Evolutionary conservation across 2,888 invertebrate species (phyloP), one percentile per base, ranked within the genome.

Genomic region (Sarcophaga carnaria): DNA sequence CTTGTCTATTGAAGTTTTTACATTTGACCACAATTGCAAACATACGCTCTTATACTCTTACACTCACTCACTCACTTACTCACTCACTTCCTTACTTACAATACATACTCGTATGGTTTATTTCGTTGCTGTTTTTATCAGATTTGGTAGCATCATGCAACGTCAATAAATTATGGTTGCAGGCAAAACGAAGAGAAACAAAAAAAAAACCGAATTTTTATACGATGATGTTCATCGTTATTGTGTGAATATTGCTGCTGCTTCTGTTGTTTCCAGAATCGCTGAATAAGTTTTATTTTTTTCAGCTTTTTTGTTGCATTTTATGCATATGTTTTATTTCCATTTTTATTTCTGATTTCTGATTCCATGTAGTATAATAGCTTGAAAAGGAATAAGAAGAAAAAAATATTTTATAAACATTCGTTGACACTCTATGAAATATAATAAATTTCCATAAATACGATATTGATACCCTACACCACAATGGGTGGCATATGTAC

Each of bases 101-200:
- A 60, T 37, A 11, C 20, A 20, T 3, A 49, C 4, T 12, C 10
- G 10, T 60, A 49, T 49, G 11, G 3, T 14, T 14, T 54, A 54
- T 54, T 17, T 17, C 47, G 75, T 62, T 70, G 11, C 69, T 27
- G 49, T 60, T 62, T 67, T 81, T 83, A 86, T 80, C 86, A 80
- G 86, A 83, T 86, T 83, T 77, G 83, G 59, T 74, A 77, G 77
- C 80, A 83, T 83, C 86, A 86, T 83, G 86, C 86, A 86, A 86
- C 67, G 80, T 80, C 86, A 74, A 86, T 86, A 83, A 83, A 86
- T 86, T 77, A 86, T 86, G 79, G 71, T 60, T 47, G 8, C 37
- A 8, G 10, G 37, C 37, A 66, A 22, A 49, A 22, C 22, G 64
- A 5, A 11, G 37, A 60, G 64, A 37, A 66, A 60, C 6, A 59